phyloP scores from a whole-genome alignment of 2,888 invertebrate species.

The Caenorhabditis zanzibari region DNA sequence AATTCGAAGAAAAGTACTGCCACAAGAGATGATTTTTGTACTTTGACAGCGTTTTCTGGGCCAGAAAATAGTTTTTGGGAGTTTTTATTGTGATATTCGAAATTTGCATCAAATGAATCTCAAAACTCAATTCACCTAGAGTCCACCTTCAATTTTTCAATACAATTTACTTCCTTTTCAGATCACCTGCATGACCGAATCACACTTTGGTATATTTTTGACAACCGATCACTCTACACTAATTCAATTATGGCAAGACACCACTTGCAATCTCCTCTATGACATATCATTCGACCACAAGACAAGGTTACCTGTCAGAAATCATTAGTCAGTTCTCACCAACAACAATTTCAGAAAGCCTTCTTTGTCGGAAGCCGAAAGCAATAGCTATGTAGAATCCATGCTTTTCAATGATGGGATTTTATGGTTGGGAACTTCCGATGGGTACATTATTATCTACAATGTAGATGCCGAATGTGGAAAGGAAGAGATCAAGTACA shows the following conservation, averaged over 20 bases:
- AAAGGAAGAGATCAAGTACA: slow-evolving; percentile 63
- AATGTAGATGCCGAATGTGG: slow-evolving; percentile 62
- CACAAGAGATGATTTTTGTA: no score
- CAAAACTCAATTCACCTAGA: no score
- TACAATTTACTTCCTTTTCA: slow-evolving; percentile 12
- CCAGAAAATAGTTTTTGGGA: no score
- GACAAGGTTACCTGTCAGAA: slow-evolving; percentile 70
- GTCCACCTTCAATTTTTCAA: no score
- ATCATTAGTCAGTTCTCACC: background rate
- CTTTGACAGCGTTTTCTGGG: no score
- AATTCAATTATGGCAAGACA: slow-evolving; percentile 85
- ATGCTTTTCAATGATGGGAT: slow-evolving; percentile 65
- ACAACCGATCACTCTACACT: slow-evolving; percentile 85
- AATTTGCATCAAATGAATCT: no score
- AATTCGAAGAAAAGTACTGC: no score
- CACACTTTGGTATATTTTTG: slow-evolving; percentile 85
- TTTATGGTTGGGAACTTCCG: slow-evolving; percentile 85
- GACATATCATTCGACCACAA: slow-evolving; percentile 84
- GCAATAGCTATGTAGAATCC: slow-evolving; percentile 67
- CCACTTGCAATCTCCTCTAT: slow-evolving; percentile 85
- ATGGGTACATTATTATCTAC: slow-evolving; percentile 84
- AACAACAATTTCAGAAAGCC: slow-evolving; percentile 70
- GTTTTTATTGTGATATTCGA: no score
- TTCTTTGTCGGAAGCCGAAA: slow-evolving; percentile 65
- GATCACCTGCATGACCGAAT: slow-evolving; percentile 83